These are phyloP conservation scores for Pseudolaguvia tuberculata DNA, from an alignment of 2,113 vertebrate species.

Conservation along the genomic window DNA sequence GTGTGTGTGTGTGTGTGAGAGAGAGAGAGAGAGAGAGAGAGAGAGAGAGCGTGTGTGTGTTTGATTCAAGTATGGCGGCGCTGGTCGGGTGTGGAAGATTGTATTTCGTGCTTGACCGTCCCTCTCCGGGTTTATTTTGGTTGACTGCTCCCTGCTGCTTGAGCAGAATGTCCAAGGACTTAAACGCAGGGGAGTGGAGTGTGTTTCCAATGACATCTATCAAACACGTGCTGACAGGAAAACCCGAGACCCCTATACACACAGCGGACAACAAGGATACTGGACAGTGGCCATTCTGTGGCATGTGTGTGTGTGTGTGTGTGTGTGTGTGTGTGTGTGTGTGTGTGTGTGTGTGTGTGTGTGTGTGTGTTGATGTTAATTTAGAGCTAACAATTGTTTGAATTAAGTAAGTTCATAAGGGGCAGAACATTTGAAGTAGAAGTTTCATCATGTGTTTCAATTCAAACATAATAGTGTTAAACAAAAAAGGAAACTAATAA, in stretches of 20 bases:
- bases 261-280: conserved; percentile 21
- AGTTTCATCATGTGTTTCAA: too few relatives aligned
- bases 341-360: too few relatives aligned
- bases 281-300: not conserved
- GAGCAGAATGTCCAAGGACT: conserved; percentile 50
- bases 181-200: conserved; percentile 50
- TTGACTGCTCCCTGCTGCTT: conserved; percentile 48
- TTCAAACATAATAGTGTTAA: too few relatives aligned
- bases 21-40: conserved; percentile 40
- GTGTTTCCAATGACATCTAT: conserved; percentile 52
- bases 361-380: not conserved
- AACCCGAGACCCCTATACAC: not conserved
- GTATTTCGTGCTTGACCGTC: conserved; percentile 33
- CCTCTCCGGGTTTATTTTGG: conserved; percentile 59
- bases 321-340: not conserved
- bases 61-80: conserved; percentile 10
- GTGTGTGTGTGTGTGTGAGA: too few relatives aligned
- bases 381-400: not conserved
- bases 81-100: conserved; percentile 5
- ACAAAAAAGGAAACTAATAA: not conserved
- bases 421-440: not conserved
- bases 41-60: conserved; percentile 10
- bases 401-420: not conserved
- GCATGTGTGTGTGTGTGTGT: not conserved
- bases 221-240: conserved; percentile 52